Evolutionary conservation across 2,113 vertebrate genomes (phyloP).

Genomic region (Natator depressus): DNA sequence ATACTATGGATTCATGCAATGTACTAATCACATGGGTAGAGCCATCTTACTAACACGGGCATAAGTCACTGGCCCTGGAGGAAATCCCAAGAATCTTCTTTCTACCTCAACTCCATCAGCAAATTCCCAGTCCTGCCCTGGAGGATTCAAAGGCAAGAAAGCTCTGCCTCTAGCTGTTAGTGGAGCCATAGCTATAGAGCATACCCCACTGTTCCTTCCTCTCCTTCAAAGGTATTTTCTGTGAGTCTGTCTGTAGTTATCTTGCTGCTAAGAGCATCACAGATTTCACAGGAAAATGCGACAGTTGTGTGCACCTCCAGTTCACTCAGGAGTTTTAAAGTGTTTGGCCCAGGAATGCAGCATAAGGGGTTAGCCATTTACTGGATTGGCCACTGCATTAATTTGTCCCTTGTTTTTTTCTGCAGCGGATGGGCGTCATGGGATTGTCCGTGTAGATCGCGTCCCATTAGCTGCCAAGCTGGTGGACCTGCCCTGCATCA

Average conservation of each 20-base stretch:
- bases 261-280: not conserved
- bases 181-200: not conserved
- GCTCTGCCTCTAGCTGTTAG: not conserved
- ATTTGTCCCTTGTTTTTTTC: not conserved
- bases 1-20: not conserved
- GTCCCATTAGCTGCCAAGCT: slow-evolving; percentile 92
- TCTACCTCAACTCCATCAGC: not conserved
- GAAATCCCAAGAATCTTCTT: not conserved
- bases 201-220: too few species aligned
- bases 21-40: not conserved
- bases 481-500: slow-evolving; percentile 94
- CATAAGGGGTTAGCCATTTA: not conserved
- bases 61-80: not conserved
- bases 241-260: not conserved
- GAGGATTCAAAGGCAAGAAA: not conserved
- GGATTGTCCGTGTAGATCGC: slow-evolving; percentile 89
- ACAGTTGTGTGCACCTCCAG: not conserved
- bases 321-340: not conserved
- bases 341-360: rapidly evolving
- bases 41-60: not conserved
- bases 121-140: not conserved
- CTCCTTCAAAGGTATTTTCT: not conserved
- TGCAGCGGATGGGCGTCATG: slow-evolving; percentile 90
- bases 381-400: not conserved
- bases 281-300: not conserved